Evolutionary conservation across 2,113 vertebrate genomes (phyloP).

Genomic region (Pampusana beccarii): DNA sequence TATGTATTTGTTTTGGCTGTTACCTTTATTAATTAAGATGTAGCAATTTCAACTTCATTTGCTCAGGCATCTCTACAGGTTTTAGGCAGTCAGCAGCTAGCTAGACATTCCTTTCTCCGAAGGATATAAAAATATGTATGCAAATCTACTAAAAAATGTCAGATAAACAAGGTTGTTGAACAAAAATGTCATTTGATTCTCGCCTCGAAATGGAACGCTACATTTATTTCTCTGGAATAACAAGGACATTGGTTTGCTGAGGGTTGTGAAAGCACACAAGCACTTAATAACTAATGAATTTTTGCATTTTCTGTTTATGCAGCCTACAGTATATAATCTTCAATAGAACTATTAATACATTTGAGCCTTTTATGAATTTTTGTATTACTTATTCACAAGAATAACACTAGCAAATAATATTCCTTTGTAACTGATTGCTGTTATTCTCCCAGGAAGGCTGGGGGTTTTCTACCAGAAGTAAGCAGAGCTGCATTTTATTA

Average conservation of each 20-base stretch:
- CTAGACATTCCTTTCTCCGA: slow-evolving; percentile 26
- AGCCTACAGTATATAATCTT: slow-evolving; percentile 69
- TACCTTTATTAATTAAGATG: slow-evolving; percentile 80
- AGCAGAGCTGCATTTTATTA: slow-evolving; percentile 57
- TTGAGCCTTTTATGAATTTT: slow-evolving; percentile 72
- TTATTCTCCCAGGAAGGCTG: slow-evolving; percentile 66
- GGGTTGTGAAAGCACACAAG: slow-evolving; percentile 70
- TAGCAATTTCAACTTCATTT: slow-evolving; percentile 69
- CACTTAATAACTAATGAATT: slow-evolving; percentile 73
- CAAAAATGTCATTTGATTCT: slow-evolving; percentile 69
- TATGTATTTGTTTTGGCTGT: slow-evolving; percentile 82
- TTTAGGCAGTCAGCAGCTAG: slow-evolving; percentile 56
- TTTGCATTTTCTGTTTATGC: slow-evolving; percentile 73
- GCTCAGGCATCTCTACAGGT: slow-evolving; percentile 51
- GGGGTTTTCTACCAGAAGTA: slow-evolving; percentile 61
- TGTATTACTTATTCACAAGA: slow-evolving; percentile 67
- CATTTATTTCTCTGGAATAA: slow-evolving; percentile 70
- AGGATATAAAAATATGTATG: slow-evolving; percentile 52
- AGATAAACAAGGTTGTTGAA: slow-evolving; percentile 56
- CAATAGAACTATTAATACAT: slow-evolving; percentile 70
- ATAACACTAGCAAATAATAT: slow-evolving; percentile 71
- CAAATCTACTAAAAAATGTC: slow-evolving; percentile 56
- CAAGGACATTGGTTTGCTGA: slow-evolving; percentile 59
- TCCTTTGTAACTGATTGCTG: slow-evolving; percentile 70
- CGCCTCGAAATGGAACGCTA: slow-evolving; percentile 45